Conservation (phyloP, 1,140 invertebrate genomes). For the Pachypeltis micranthus region DNA sequence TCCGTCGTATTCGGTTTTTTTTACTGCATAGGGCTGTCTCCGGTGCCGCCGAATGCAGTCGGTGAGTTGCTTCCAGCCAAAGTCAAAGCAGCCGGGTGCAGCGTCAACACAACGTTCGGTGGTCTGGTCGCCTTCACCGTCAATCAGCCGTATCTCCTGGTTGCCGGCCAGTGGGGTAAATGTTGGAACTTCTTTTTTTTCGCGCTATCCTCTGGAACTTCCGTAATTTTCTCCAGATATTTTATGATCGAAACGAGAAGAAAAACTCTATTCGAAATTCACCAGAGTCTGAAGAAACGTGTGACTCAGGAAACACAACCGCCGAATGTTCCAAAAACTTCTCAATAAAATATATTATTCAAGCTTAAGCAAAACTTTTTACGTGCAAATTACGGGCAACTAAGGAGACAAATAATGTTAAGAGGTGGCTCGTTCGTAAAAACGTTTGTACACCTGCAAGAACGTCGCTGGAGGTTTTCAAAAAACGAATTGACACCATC, state of each 20-base stretch:
- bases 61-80: constrained; percentile 61
- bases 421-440: too few relatives aligned
- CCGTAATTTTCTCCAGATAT: constrained; percentile 47
- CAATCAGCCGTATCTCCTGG: constrained; percentile 55
- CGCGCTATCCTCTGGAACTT: constrained; percentile 46
- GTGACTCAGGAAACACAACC: too few relatives aligned
- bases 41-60: constrained; percentile 50
- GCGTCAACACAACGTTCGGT: constrained; percentile 53
- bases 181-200: constrained; percentile 58
- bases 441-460: too few relatives aligned
- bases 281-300: too few relatives aligned
- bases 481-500: too few relatives aligned
- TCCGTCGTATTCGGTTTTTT: constrained; percentile 54
- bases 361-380: too few relatives aligned
- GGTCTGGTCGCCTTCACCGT: constrained; percentile 58
- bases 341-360: too few relatives aligned
- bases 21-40: constrained; percentile 52
- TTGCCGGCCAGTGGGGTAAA: constrained; percentile 37
- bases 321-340: too few relatives aligned
- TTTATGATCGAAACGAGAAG: constrained; percentile 70
- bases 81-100: constrained; percentile 53
- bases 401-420: too few relatives aligned
- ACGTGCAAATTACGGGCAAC: too few relatives aligned
- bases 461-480: too few relatives aligned
- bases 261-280: constrained; percentile 54